Evolutionary conservation across 2,797 vertebrate genomes (phyloP).

Genomic region (Takifugu ocellatus): DNA sequence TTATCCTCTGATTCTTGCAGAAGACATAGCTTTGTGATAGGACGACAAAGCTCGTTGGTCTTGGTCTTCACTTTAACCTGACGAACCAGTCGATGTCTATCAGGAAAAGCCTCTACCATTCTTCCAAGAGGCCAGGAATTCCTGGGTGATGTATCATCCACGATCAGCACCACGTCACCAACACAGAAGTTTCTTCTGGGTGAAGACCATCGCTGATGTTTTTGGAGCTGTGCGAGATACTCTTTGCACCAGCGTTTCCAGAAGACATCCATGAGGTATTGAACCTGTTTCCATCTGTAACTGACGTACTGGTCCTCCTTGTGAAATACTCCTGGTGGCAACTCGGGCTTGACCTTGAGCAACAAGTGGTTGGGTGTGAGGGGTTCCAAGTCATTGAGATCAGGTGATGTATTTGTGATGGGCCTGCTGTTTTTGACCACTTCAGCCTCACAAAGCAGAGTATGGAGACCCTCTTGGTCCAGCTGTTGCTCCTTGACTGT

Average conservation of each 20-base stretch:
- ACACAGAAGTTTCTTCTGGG: neutral
- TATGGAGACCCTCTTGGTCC: neutral
- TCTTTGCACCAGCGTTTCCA: neutral
- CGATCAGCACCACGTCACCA: slow-evolving; percentile 8
- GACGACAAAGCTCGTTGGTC: no score
- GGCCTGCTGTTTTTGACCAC: neutral
- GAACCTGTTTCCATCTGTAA: neutral
- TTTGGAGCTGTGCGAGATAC: neutral
- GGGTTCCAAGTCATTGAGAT: neutral
- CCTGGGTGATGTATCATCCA: slow-evolving; percentile 11
- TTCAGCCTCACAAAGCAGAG: neutral
- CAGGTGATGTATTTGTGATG: neutral
- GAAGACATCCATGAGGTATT: neutral
- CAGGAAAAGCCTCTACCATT: neutral
- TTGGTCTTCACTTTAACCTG: no score
- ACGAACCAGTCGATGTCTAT: no score
- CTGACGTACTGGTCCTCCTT: neutral
- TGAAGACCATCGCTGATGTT: neutral
- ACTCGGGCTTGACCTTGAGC: neutral
- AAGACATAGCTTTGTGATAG: no score
- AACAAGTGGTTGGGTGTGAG: neutral
- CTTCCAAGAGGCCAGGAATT: slow-evolving; percentile 15
- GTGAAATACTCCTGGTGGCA: neutral
- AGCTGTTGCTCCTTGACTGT: neutral
- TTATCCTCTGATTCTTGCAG: no score